Evolutionary conservation across 2,888 invertebrate species (phyloP).

Genomic region (Lasioglossum oenotherae): DNA sequence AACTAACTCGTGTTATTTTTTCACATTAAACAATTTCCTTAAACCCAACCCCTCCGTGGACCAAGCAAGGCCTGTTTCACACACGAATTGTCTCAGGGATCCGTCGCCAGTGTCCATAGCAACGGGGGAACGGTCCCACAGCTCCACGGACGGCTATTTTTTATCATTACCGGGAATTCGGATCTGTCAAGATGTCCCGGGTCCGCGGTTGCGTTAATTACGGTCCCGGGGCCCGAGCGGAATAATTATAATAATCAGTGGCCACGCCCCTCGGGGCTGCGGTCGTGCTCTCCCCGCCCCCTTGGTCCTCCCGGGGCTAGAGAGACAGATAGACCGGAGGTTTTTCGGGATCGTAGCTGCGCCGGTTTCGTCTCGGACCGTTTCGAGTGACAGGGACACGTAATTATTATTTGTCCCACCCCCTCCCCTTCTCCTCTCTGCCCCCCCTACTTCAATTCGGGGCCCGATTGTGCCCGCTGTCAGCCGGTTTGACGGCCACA

Average conservation of each 20-base stretch:
- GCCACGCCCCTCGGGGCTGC: slow-evolving; percentile 74
- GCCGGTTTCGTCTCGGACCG: neutral
- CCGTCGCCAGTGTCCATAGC: slow-evolving; percentile 49
- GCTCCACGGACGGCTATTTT: slow-evolving; percentile 75
- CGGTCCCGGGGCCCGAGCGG: slow-evolving; percentile 75
- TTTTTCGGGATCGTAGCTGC: slow-evolving; percentile 72
- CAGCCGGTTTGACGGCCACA: slow-evolving; percentile 8
- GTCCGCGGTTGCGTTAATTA: slow-evolving; percentile 82
- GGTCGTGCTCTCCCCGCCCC: slow-evolving; percentile 20
- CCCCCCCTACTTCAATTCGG: neutral
- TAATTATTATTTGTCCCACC: slow-evolving; percentile 39
- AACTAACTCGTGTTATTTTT: too few relatives aligned
- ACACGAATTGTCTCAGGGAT: slow-evolving; percentile 61
- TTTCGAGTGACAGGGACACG: slow-evolving; percentile 51
- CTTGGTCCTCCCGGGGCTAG: slow-evolving; percentile 57
- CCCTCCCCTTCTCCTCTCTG: neutral
- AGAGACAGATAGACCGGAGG: slow-evolving; percentile 78
- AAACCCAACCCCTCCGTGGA: neutral
- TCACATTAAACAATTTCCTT: neutral
- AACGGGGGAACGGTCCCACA: slow-evolving; percentile 67
- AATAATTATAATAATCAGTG: slow-evolving; percentile 84
- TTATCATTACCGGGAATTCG: slow-evolving; percentile 82
- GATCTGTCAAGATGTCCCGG: slow-evolving; percentile 84
- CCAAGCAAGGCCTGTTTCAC: slow-evolving; percentile 25
- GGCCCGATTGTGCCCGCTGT: slow-evolving; percentile 18